Percentiles rank a stretch among this genome's conserved stretches.
phyloP scores from a whole-genome alignment of 2,888 invertebrate genomes.

The Spicauda simplicius region DNA sequence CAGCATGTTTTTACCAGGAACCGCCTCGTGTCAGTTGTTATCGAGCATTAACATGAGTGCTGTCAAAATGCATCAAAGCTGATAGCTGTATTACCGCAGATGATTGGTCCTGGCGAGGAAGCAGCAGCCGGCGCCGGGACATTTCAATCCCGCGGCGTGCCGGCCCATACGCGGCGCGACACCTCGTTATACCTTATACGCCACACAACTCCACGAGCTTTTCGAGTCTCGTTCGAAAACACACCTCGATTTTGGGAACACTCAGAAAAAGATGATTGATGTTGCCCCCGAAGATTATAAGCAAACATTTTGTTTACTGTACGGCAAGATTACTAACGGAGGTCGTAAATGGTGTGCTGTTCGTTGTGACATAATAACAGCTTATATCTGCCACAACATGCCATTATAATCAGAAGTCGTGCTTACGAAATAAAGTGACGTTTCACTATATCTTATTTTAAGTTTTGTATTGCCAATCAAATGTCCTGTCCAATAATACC shows the following conservation, averaged over 20 bases:
- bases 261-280: constrained; percentile 26
- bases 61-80: constrained; percentile 12
- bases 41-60: neutral
- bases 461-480: no score
- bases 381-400: neutral
- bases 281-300: neutral
- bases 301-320: neutral
- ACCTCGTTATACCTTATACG: constrained; percentile 25
- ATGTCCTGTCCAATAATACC: no score
- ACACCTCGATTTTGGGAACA: constrained; percentile 11
- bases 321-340: neutral
- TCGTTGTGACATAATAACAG: neutral
- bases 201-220: neutral
- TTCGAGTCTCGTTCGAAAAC: neutral
- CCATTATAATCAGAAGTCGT: neutral
- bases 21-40: neutral
- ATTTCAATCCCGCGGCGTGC: constrained; percentile 22
- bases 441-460: no score
- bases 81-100: constrained; percentile 11
- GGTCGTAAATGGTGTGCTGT: neutral
- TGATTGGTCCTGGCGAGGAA: neutral
- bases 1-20: neutral
- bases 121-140: constrained; percentile 4
- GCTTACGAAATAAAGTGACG: no score
- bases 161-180: constrained; percentile 9